Percentiles rank a stretch among this genome's conserved stretches.
These are phyloP conservation scores for Haliaeetus leucogaster DNA, from an alignment of 2,113 vertebrate species.

Conservation along the genomic window DNA sequence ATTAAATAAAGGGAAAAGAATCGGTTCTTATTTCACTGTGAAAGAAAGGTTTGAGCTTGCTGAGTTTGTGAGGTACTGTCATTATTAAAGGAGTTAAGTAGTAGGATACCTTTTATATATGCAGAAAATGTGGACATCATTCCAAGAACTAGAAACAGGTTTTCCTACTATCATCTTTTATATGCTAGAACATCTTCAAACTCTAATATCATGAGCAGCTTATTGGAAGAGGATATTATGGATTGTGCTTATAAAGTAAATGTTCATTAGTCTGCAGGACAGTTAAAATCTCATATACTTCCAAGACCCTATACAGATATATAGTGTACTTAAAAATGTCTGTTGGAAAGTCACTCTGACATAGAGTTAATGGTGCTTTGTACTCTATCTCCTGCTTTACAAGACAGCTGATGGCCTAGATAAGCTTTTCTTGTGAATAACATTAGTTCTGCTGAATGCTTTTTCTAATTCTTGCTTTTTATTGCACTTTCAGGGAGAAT, in stretches of 20 bases:
- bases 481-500: constrained; percentile 25
- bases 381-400: neutral
- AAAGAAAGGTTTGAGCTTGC: neutral
- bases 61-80: neutral
- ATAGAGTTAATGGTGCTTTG: neutral
- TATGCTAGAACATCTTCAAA: neutral
- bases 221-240: neutral
- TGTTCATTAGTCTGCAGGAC: neutral
- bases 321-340: neutral
- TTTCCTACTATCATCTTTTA: neutral
- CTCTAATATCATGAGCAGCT: neutral
- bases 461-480: constrained; percentile 33
- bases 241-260: neutral
- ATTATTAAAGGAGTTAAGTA: neutral
- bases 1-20: neutral
- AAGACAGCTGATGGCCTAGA: neutral
- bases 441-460: neutral
- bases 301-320: neutral
- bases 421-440: neutral
- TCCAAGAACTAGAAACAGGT: neutral
- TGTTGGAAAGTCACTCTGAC: neutral
- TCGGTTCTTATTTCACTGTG: neutral
- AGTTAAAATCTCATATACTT: neutral
- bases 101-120: neutral
- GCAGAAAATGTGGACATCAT: neutral